These are phyloP conservation scores for Liposcelis brunnea DNA, from an alignment of 2,888 invertebrate genomes.

Conservation along the genomic window DNA sequence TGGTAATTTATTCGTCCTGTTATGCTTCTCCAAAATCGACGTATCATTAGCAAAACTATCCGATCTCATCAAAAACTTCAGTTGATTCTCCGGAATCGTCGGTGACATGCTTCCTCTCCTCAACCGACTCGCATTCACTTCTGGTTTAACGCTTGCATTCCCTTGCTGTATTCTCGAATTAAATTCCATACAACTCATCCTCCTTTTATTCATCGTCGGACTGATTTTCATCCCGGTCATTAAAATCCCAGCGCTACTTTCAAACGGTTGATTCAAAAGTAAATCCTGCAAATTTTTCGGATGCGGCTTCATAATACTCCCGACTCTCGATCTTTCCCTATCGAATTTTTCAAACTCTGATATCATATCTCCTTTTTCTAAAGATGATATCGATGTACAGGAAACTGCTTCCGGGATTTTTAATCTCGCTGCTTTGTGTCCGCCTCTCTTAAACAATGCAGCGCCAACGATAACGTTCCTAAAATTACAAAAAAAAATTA, in stretches of 20 bases:
- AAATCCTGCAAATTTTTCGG: neutral
- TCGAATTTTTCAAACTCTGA: constrained; percentile 35
- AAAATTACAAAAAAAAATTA: constrained; percentile 10
- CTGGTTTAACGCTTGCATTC: too few species aligned
- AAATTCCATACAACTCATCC: constrained; percentile 4
- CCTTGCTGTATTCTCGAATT: too few species aligned
- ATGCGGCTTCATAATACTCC: constrained; percentile 42
- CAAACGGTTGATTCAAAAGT: constrained; percentile 11
- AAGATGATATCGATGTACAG: too few species aligned
- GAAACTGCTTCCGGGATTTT: too few species aligned
- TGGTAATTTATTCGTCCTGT: constrained; percentile 16
- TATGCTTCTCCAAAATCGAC: constrained; percentile 49
- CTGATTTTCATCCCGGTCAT: constrained; percentile 27
- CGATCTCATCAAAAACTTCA: constrained; percentile 23
- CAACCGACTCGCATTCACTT: neutral
- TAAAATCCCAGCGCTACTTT: constrained; percentile 33
- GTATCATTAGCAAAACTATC: constrained; percentile 69
- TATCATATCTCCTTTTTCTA: neutral
- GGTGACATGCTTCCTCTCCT: constrained; percentile 6
- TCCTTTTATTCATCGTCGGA: neutral
- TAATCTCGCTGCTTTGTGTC: too few species aligned
- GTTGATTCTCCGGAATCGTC: neutral
- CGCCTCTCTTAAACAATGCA: constrained; percentile 53
- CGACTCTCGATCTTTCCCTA: constrained; percentile 37
- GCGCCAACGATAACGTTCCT: constrained; percentile 75